Base-by-base conservation (phyloP, 2,888 invertebrate species). In the Mycalesis mineus region DNA sequence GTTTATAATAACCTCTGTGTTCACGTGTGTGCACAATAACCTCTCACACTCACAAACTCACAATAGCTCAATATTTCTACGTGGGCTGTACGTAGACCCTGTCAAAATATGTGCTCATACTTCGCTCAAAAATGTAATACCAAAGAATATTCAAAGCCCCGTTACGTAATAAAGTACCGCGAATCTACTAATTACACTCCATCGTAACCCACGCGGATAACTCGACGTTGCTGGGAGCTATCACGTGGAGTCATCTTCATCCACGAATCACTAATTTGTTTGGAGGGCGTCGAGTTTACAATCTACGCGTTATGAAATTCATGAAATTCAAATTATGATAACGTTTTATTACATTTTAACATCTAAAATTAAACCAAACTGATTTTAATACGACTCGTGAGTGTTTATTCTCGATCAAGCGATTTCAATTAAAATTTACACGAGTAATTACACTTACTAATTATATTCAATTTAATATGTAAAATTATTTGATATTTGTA, bases 281-380 rank as follows among this genome's bases (percentile, higher is more conserved):
- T 49, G 49, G 49, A 56, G 49, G 49, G 41, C 42, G 42, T 33
- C 5, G 33, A 33, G 47, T 56, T 29, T 36, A 48, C 48, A 55
- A 29, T 42, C 28, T 15, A 50, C 22, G 42, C 41, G 36, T 33
- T 49, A 42, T 55, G 49, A 55, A 56, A 55, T 55, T 55, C 48
- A 41, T 48, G 41, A 49, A 55, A 56, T 50, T 56, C 49, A 29
- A 36, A 56, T 56, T 56, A 49, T 49, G 36, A 56, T 56, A 55
- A 55, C 55, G 49, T 56, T 56, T 56, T 49, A 56, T 56, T 56
- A 56, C 55, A 50, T 14, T 49, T 41, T 28, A 42, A 15, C 14
- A 15, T n/a, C 28, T 11, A 42, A 42, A 36, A 49, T 56, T 56
- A 50, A 37, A 44, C 28, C 49, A 2, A 41, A 41, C 41, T 49